A percentile compares a stretch with the other conserved stretches of the same genome.
Conservation (phyloP, 2,113 vertebrate species). For the Triplophysa rosa region DNA sequence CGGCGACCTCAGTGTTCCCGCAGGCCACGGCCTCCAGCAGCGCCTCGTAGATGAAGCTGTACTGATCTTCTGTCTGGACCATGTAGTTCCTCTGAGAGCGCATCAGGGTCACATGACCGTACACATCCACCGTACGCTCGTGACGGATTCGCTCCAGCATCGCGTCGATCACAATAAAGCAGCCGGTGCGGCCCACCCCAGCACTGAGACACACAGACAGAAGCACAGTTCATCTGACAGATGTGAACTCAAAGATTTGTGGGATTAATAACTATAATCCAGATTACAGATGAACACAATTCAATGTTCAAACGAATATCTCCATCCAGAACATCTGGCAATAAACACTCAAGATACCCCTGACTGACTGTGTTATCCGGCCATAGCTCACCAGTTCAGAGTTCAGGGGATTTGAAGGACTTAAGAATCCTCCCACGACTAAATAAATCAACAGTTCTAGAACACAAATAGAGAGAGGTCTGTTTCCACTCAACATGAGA, state of each 20-base stretch:
- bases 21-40: constrained; percentile 95
- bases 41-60: constrained; percentile 97
- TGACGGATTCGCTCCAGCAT: constrained; percentile 96
- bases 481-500: too few relatives aligned
- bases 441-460: too few relatives aligned
- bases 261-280: constrained; percentile 23
- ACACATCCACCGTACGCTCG: constrained; percentile 94
- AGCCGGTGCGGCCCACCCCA: constrained; percentile 93
- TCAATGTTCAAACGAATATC: too few relatives aligned
- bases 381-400: too few relatives aligned
- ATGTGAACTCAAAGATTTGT: not conserved
- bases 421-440: too few relatives aligned
- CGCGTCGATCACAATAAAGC: constrained; percentile 96
- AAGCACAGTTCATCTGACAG: constrained; percentile 4
- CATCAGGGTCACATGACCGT: constrained; percentile 96
- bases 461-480: too few relatives aligned
- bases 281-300: constrained; percentile 5
- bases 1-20: constrained; percentile 93
- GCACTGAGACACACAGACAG: constrained; percentile 73
- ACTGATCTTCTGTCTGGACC: constrained; percentile 99
- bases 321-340: not conserved
- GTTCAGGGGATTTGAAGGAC: too few relatives aligned
- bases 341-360: not conserved
- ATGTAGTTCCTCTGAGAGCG: constrained; percentile 97
- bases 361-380: too few relatives aligned